phyloP scores from a whole-genome alignment of 2,113 vertebrate species.

The Dicentrarchus labrax region DNA sequence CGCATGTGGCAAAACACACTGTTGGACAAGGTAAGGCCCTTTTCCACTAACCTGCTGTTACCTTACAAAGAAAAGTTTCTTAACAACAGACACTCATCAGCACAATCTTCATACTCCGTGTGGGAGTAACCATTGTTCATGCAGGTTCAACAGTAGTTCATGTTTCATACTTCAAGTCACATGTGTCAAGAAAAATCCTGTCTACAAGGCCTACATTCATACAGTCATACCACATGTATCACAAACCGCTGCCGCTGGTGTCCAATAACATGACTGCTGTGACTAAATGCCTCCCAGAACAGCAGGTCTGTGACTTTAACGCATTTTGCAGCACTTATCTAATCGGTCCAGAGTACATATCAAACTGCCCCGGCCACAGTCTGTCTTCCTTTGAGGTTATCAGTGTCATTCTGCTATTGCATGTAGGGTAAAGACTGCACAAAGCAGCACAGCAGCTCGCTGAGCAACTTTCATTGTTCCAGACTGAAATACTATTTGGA shows the following conservation, averaged over 20 bases:
- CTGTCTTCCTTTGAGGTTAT: slow-evolving; percentile 39
- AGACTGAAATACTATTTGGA: background rate
- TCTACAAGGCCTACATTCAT: background rate
- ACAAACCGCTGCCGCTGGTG: background rate
- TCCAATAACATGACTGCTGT: background rate
- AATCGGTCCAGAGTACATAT: slow-evolving; percentile 64
- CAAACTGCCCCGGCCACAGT: background rate
- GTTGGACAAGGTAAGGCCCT: slow-evolving; percentile 88
- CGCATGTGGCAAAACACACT: slow-evolving; percentile 95
- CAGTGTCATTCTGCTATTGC: slow-evolving; percentile 1
- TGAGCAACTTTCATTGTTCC: slow-evolving; percentile 7
- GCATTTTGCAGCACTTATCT: slow-evolving; percentile 55
- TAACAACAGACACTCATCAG: background rate
- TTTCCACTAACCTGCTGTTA: background rate
- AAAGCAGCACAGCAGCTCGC: slow-evolving; percentile 5
- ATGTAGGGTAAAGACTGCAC: slow-evolving; percentile 33
- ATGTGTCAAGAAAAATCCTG: background rate
- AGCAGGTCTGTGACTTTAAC: slow-evolving; percentile 39
- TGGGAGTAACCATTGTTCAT: background rate
- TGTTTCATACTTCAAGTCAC: background rate
- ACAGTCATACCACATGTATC: background rate
- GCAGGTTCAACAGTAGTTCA: background rate
- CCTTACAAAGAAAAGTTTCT: background rate
- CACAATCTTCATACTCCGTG: background rate
- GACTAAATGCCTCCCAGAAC: background rate